phyloP scores from a whole-genome alignment of 2,888 invertebrate species.

The Agrochola macilenta region DNA sequence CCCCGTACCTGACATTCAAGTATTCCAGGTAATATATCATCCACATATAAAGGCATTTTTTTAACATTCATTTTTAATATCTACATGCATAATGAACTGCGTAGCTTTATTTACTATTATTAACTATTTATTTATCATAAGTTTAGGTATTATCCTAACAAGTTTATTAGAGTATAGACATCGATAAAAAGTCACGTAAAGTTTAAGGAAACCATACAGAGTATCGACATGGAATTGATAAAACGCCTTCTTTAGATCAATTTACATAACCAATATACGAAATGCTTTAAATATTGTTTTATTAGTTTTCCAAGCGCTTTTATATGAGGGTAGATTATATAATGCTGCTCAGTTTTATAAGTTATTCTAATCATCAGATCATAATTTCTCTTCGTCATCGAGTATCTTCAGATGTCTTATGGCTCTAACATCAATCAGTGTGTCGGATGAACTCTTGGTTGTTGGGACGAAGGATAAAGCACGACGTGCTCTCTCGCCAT shows the following conservation, averaged over 20 bases:
- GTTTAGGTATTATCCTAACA: background rate
- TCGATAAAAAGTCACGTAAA: slow-evolving; percentile 6
- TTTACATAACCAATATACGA: background rate
- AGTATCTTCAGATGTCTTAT: slow-evolving; percentile 83
- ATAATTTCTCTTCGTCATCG: slow-evolving; percentile 83
- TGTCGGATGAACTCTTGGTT: slow-evolving; percentile 89
- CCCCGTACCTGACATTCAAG: background rate
- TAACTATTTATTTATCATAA: background rate
- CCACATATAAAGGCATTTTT: background rate
- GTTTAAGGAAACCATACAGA: background rate
- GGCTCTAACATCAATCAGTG: slow-evolving; percentile 86
- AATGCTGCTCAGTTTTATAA: slow-evolving; percentile 33
- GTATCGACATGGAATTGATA: background rate
- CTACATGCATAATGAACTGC: background rate
- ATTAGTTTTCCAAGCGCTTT: slow-evolving; percentile 20
- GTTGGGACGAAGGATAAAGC: slow-evolving; percentile 93
- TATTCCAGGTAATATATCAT: slow-evolving; percentile 14
- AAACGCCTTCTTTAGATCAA: background rate
- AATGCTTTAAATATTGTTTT: background rate
- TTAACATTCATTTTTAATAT: slow-evolving; percentile 4
- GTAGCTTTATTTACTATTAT: background rate
- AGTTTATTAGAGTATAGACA: slow-evolving; percentile 16
- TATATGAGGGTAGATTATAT: slow-evolving; percentile 7
- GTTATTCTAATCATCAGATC: slow-evolving; percentile 46
- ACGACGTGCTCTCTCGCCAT: slow-evolving; percentile 91